Conservation (phyloP, 2,888 invertebrate species). For the Drosophila nigricruria region DNA sequence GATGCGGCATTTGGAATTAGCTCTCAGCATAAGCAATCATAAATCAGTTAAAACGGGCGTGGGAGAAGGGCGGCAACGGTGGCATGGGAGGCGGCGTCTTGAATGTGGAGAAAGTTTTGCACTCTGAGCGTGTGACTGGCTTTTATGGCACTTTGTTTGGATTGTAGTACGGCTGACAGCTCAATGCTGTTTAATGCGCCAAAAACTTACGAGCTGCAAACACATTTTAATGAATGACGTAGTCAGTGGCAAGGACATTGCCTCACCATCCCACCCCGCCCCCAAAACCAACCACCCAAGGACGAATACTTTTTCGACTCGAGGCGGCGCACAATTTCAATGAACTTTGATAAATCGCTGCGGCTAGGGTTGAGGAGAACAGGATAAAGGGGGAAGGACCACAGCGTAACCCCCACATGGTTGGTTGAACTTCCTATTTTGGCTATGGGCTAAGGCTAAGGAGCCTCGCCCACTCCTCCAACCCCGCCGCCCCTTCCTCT, state of each 20-base stretch:
- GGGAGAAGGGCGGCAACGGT: neutral
- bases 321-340: constrained; percentile 66
- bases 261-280: neutral
- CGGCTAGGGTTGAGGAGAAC: constrained; percentile 6
- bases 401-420: constrained; percentile 27
- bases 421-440: constrained; percentile 71
- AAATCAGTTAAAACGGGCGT: constrained; percentile 54
- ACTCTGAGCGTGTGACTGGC: constrained; percentile 61
- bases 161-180: constrained; percentile 74
- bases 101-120: constrained; percentile 57
- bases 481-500: neutral
- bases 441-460: no score
- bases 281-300: constrained; percentile 17
- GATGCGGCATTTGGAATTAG: constrained; percentile 23
- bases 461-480: neutral
- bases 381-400: constrained; percentile 17
- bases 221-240: constrained; percentile 79
- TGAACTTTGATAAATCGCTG: constrained; percentile 77
- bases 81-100: neutral
- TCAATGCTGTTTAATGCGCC: constrained; percentile 79
- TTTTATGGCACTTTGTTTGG: constrained; percentile 79
- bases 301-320: constrained; percentile 30
- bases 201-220: constrained; percentile 58
- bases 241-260: constrained; percentile 61
- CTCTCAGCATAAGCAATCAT: constrained; percentile 41